Conservation (phyloP, 2,113 vertebrate genomes). For the mouse (Mus musculus) region GRCm39 chr17:87787501-87788000, state of each 20-base stretch:
- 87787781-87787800: slow-evolving; percentile 13
- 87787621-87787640: not conserved
- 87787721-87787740: slow-evolving; percentile 2
- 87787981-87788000: not conserved
- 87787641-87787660: not conserved
- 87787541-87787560: not conserved
- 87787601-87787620: not conserved
- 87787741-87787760: not conserved
- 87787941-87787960: not conserved
- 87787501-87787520: not conserved
- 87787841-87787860: not conserved
- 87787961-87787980: not conserved
- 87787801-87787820: not conserved
- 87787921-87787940: not conserved
- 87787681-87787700: not conserved
- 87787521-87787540: not conserved
- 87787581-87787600: not conserved
- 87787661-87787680: not conserved
- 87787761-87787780: not conserved
- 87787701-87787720: not conserved
- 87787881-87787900: slow-evolving; percentile 11
- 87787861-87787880: not conserved
- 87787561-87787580: not conserved
- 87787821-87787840: not conserved
- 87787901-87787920: not conserved